Evolutionary conservation across 2,797 vertebrate genomes (phyloP).

Genomic region (Peromyscus melanophrys): DNA sequence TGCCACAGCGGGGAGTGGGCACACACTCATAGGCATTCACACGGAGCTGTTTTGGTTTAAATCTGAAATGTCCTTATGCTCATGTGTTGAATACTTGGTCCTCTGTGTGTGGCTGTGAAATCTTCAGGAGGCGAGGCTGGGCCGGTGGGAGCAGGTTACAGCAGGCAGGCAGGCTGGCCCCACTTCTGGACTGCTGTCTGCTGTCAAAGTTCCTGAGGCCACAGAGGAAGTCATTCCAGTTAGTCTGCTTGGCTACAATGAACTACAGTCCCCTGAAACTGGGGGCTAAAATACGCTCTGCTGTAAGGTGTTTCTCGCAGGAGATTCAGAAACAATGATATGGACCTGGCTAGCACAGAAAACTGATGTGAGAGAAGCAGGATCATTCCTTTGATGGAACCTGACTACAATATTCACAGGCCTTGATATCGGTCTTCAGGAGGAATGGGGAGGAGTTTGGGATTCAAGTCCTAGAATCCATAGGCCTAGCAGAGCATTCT

Average conservation of each 20-base stretch:
- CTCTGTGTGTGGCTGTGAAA: neutral
- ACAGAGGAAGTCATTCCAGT: neutral
- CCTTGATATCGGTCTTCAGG: neutral
- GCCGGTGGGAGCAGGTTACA: neutral
- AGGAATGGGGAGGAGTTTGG: neutral
- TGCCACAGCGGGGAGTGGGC: neutral
- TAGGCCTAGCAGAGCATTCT: neutral
- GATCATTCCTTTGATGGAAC: neutral
- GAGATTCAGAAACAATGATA: neutral
- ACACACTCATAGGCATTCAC: accelerated
- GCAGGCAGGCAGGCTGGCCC: too few relatives aligned
- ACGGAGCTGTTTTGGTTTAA: neutral
- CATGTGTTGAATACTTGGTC: neutral
- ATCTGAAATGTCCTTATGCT: neutral
- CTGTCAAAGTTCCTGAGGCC: neutral
- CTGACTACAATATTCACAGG: neutral
- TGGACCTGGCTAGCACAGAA: neutral
- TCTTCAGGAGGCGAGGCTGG: neutral
- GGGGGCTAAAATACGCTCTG: neutral
- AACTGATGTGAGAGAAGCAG: neutral
- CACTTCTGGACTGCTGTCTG: neutral
- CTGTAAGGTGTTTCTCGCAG: neutral
- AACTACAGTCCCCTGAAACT: neutral
- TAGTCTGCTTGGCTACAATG: neutral
- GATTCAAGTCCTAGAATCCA: neutral